Conservation (phyloP, 2,113 vertebrate species). For the Notechis scutatus region DNA sequence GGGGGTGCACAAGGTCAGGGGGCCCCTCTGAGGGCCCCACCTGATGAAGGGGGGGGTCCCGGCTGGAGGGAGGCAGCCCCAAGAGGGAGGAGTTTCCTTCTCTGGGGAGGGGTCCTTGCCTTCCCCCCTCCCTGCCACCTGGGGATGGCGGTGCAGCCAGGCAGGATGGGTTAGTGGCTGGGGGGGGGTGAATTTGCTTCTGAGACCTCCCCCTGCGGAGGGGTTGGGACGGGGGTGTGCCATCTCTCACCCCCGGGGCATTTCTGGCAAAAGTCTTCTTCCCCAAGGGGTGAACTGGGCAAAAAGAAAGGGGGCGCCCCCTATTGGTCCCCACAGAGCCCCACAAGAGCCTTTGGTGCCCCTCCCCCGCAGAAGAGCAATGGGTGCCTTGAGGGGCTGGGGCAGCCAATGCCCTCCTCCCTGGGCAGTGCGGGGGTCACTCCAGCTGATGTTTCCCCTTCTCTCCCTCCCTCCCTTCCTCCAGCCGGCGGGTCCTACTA, state of each 20-base stretch:
- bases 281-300: neutral
- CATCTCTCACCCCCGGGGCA: no score
- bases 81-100: neutral
- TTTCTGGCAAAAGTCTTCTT: neutral
- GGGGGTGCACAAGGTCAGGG: neutral
- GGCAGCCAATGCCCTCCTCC: neutral
- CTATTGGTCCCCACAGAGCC: no score
- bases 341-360: neutral
- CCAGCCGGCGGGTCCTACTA: slow-evolving; percentile 96
- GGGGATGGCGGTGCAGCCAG: neutral
- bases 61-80: neutral
- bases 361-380: neutral
- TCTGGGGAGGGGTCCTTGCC: neutral
- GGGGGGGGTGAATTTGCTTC: neutral
- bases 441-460: neutral
- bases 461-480: neutral
- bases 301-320: neutral
- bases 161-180: neutral
- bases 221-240: accelerated
- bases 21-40: neutral
- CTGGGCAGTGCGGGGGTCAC: neutral
- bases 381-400: neutral
- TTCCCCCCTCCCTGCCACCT: neutral
- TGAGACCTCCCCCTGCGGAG: neutral
- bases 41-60: neutral